Evolutionary conservation across 1,140 invertebrate species (phyloP).

Genomic region (Venturia canescens): DNA sequence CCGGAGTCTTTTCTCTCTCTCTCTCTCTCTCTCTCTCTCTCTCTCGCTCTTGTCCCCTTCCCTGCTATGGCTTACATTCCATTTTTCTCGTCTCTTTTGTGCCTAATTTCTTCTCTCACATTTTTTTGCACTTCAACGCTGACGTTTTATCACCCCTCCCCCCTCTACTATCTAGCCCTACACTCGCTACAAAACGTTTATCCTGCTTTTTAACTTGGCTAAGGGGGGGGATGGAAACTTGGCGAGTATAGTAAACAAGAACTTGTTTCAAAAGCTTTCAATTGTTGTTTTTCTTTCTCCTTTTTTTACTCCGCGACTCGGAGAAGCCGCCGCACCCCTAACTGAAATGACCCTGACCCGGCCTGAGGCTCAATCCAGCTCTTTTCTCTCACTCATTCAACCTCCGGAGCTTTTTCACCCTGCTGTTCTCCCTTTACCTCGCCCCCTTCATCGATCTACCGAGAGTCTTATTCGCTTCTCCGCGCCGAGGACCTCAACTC

Average conservation of each 20-base stretch:
- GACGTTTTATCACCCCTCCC: neutral
- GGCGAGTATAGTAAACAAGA: neutral
- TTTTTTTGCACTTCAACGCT: neutral
- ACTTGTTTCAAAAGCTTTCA: constrained; percentile 24
- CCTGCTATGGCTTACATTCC: neutral
- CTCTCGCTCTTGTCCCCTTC: neutral
- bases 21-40: neutral
- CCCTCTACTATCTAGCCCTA: neutral
- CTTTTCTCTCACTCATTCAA: constrained; percentile 51
- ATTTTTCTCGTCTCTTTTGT: neutral
- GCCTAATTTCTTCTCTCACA: neutral
- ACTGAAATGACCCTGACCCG: constrained; percentile 64
- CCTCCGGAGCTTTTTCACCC: constrained; percentile 52
- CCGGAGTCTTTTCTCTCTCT: neutral
- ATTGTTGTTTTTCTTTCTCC: neutral
- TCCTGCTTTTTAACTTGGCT: neutral
- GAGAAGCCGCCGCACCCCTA: constrained; percentile 61
- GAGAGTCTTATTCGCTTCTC: constrained; percentile 29
- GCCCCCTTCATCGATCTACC: constrained; percentile 35
- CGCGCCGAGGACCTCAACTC: constrained; percentile 57
- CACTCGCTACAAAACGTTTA: neutral
- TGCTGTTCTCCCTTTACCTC: constrained; percentile 47
- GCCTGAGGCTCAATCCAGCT: constrained; percentile 47
- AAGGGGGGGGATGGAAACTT: neutral
- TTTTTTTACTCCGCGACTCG: neutral